Conservation (phyloP, 1,140 invertebrate species). For the Cecropterus lyciades region DNA sequence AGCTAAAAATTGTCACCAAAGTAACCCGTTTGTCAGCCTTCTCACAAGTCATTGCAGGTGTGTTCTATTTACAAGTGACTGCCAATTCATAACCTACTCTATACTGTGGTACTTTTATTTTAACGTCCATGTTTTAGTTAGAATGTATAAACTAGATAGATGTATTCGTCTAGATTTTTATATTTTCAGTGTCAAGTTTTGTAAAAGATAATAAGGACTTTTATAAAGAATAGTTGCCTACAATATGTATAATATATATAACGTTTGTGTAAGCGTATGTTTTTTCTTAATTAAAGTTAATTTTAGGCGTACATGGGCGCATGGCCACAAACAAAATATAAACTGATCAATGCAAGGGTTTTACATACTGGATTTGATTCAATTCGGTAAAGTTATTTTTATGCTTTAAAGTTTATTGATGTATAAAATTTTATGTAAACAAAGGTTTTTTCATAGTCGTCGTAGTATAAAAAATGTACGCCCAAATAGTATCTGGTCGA, state of each 20-base stretch:
- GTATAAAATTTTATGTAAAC: too few species aligned
- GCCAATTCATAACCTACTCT: not conserved
- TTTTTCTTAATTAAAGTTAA: not conserved
- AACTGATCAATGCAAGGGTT: too few species aligned
- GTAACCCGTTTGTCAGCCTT: too few species aligned
- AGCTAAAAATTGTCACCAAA: too few species aligned
- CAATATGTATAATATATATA: not conserved
- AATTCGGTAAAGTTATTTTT: too few species aligned
- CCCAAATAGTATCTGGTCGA: not conserved
- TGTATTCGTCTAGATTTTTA: not conserved
- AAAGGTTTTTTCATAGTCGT: too few species aligned
- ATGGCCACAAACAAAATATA: too few species aligned
- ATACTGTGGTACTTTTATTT: not conserved
- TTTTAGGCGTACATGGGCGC: too few species aligned
- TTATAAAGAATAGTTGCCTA: not conserved
- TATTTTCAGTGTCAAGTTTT: conserved; percentile 2
- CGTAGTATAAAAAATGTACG: not conserved
- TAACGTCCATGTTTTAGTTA: not conserved
- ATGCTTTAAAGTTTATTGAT: too few species aligned
- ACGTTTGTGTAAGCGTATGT: not conserved
- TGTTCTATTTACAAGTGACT: not conserved
- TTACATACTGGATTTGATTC: too few species aligned
- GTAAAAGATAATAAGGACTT: not conserved
- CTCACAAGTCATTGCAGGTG: too few species aligned
- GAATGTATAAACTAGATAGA: not conserved